Base-by-base conservation (phyloP, 2,888 invertebrate species). In the Lithophane ornitopus region DNA sequence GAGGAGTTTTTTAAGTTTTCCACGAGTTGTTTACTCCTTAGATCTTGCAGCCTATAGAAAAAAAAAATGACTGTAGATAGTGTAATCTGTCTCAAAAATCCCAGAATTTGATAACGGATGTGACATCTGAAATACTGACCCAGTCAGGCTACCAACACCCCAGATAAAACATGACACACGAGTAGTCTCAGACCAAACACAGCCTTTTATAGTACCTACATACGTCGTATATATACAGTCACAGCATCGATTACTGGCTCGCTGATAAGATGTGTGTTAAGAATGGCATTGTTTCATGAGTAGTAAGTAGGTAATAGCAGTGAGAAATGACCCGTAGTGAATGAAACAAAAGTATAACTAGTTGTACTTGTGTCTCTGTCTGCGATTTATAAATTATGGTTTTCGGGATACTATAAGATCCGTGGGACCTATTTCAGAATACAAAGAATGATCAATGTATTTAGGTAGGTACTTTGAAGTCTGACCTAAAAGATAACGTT, bases 231-330 rank as follows among this genome's bases (percentile, higher is more conserved):
- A 34, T 2, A 34, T 34, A 34, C 2, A 49, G 12, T 34, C 54
- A 34, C 22, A 71, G 19, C n/a, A 34, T 39, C 6, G 26, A 73
- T 58, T 39, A 73, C 46, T 11, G 8, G 3, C 58, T 22, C 22
- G 28, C 46, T 58, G 46, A 59, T 74, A 74, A 74, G 39, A 58
- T 34, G 26, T 39, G 22, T 34, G 44, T 41, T 26, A 6, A 16
- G 16, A 74, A 58, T 39, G 26, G 26, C 16, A 73, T 58, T 73
- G 34, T 73, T 73, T 46, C 46, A 2, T 72, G n/a, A 16, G 7
- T 52, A 39, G 11, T 52, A 22, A 39, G 11, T 52, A 22, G 26
- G 28, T 28, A 54, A 0, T 54, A 39, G 16, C 9, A 7, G 28
- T 34, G 19, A 22, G 2, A 11, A 44, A 9, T 69, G 16, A 19